A percentile compares a stretch with the other conserved stretches of the same genome.
phyloP scores from a whole-genome alignment of 2,113 vertebrate species.

The Xiphias gladius region DNA sequence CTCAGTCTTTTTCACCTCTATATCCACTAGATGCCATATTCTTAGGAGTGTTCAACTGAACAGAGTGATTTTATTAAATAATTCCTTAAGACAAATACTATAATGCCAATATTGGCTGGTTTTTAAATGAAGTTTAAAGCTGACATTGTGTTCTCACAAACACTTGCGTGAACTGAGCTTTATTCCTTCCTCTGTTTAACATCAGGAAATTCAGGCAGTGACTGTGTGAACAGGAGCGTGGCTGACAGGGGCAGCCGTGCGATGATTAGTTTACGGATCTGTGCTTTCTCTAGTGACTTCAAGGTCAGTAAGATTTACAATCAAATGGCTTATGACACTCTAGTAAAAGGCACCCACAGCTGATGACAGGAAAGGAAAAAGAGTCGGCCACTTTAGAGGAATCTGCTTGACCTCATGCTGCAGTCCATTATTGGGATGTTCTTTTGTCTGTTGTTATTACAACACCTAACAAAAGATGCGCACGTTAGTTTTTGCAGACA shows the following conservation, averaged over 20 bases:
- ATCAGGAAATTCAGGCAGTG: constrained; percentile 79
- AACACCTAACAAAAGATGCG: constrained; percentile 67
- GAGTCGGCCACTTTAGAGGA: constrained; percentile 86
- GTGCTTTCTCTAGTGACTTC: constrained; percentile 91
- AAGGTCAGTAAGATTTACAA: constrained; percentile 95
- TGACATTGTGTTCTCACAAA: constrained; percentile 53
- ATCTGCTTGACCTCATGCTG: constrained; percentile 87
- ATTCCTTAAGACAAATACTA: constrained; percentile 14
- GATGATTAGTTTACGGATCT: constrained; percentile 95
- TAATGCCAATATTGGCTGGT: constrained; percentile 41
- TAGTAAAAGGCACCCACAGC: constrained; percentile 89
- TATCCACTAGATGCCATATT: constrained; percentile 21
- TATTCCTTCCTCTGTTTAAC: constrained; percentile 76
- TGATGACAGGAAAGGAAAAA: constrained; percentile 88
- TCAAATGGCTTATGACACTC: constrained; percentile 90
- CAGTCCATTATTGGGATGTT: constrained; percentile 78
- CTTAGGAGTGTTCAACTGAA: constrained; percentile 30
- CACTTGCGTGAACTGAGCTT: constrained; percentile 52
- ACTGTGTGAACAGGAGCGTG: constrained; percentile 89
- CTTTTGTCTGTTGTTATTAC: constrained; percentile 72
- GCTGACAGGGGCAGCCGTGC: constrained; percentile 89
- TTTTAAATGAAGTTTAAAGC: constrained; percentile 52
- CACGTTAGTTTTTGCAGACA: constrained; percentile 71
- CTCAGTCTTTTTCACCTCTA: constrained; percentile 59
- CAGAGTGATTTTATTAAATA: constrained; percentile 37